Base-by-base conservation (phyloP, 2,888 invertebrate species). In the Lamellibrachia columna region DNA sequence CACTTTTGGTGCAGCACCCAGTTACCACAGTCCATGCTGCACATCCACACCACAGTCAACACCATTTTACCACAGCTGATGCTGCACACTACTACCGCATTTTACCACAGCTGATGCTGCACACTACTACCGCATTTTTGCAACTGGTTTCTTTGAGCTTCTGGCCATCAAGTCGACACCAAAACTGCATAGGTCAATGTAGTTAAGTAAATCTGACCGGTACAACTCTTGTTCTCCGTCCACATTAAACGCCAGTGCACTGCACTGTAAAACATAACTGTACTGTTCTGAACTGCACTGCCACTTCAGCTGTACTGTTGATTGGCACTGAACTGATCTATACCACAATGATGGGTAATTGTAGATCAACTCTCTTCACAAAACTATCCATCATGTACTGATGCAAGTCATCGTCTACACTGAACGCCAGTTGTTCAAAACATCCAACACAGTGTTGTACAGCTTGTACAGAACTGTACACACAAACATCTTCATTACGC, bases 141-240 rank as follows among this genome's bases (percentile, higher is more conserved):
- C 75, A 75, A 75, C 15, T 75, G 75, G 75, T 75, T 75, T 75
- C 75, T 75, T 75, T 75, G 75, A 75, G 75, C 75, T 75, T n/a
- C 22, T 15, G 75, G 75, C 75, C 15, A 22, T 75, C 75, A 75
- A 75, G 75, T 75, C n/a, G 75, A 75, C 75, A 22, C 6, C 75
- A 75, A 75, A 75, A 75, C 75, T 75, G 75, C 75, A 75, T 75
- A 75, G 75, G 75, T 75, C 75, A 75, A 75, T 75, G 75, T 22
- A 22, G 75, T 75, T 6, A 75, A 75, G 3, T 22, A 22, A 75
- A 75, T 75, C 15, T 75, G 11, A 75, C 75, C 22, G 22, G 15
- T 75, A 75, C 75, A 22, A 75, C 75, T 75, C 75, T 58, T 22
- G 75, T 11, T 75, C n/a, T 75, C 75, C 75, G 4, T 75, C 75